phyloP scores from a whole-genome alignment of 2,797 vertebrate species.

The Lagorchestes hirsutus region DNA sequence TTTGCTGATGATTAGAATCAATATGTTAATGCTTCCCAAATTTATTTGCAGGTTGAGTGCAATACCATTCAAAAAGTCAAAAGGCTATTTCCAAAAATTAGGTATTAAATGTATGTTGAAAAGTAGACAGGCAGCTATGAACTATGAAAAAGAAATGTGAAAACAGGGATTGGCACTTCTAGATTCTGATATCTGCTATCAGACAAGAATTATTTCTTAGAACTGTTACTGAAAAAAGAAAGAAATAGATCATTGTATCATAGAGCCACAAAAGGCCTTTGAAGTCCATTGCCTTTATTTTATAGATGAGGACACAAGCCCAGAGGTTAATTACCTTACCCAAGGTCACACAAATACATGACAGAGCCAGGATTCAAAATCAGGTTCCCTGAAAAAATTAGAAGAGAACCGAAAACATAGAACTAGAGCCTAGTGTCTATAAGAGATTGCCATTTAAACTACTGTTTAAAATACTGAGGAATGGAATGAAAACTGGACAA shows the following conservation, averaged over 20 bases:
- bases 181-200: neutral
- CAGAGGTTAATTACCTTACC: neutral
- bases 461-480: neutral
- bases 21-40: neutral
- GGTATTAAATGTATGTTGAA: neutral
- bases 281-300: neutral
- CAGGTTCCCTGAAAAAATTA: neutral
- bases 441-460: neutral
- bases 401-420: neutral
- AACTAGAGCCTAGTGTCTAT: neutral
- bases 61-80: neutral
- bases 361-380: neutral
- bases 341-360: neutral
- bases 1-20: neutral
- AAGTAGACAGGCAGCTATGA: neutral
- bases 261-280: neutral
- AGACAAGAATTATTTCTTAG: neutral
- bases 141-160: neutral
- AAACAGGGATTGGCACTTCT: neutral
- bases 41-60: neutral
- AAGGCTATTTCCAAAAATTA: neutral
- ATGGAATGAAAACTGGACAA: neutral
- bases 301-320: neutral
- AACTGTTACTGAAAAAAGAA: neutral
- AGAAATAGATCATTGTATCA: neutral